Percentiles rank a stretch among this genome's conserved stretches.
phyloP scores from a whole-genome alignment of 1,140 invertebrate species.

The Anastrepha ludens region DNA sequence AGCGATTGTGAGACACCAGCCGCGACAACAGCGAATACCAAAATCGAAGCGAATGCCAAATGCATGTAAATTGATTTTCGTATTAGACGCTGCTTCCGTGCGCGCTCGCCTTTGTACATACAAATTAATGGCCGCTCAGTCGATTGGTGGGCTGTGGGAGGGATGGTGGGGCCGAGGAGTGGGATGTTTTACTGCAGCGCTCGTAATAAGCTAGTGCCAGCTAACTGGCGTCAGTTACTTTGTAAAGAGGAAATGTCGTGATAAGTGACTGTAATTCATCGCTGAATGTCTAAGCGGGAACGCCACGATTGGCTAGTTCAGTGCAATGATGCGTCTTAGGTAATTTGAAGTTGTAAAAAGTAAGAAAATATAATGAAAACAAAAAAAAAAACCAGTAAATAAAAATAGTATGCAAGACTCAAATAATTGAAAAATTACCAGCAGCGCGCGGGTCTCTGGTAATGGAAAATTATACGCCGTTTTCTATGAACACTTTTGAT shows the following conservation, averaged over 20 bases:
- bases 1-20: slow-evolving; percentile 27
- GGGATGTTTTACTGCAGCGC: neutral
- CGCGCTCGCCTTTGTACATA: neutral
- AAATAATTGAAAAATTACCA: no score
- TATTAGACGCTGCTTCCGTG: slow-evolving; percentile 16
- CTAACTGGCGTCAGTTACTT: neutral
- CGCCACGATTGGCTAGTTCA: neutral
- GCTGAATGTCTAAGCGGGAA: neutral
- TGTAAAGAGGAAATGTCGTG: slow-evolving; percentile 45
- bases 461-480: no score
- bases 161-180: neutral
- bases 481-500: no score
- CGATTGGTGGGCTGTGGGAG: neutral
- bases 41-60: slow-evolving; percentile 27
- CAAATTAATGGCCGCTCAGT: neutral
- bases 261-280: slow-evolving; percentile 46
- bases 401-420: neutral
- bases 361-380: neutral
- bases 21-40: neutral
- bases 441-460: no score
- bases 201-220: neutral
- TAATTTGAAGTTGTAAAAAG: neutral
- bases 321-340: slow-evolving; percentile 7
- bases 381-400: neutral
- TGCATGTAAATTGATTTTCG: slow-evolving; percentile 47